Base-by-base conservation (phyloP, 2,888 invertebrate genomes). In the Actias luna region DNA sequence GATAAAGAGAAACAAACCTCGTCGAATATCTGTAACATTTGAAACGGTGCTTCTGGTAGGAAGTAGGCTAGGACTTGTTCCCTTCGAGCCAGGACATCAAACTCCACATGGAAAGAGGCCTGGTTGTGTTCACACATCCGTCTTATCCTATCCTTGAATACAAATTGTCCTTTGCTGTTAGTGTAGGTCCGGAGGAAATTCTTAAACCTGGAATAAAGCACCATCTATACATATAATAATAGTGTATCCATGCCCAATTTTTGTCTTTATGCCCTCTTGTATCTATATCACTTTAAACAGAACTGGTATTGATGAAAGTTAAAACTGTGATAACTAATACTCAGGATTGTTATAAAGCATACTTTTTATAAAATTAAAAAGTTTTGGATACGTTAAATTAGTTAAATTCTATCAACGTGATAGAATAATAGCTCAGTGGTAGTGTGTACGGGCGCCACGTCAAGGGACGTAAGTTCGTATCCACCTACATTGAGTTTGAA, bases 41-140 rank as follows among this genome's bases (percentile, higher is more conserved):
- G 98, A 69, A 96, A 95, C 0, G 99, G 99, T 0, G 99, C 99
- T 86, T 99, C 99, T 0, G 99, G 99, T 60, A 99, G 83, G 85
- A 99, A 99, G 86, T 98, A 99, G 0, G 99, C 99, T 58, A 99
- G 91, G 0, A 98, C 98, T 83, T 98, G 98, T 80, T 99, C 98
- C 74, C 96, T 95, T 60, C 96, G 94, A 0, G 98, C 99, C 68
- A 99, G 92, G 72, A 97, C 95, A 59, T 97, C 96, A 87, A 99
- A 99, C 76, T 99, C 98, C 0, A 99, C 97, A 57, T 97, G 96
- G 82, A 99, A 96, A 60, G 98, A 98, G 0, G 97, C 95, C 85
- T 96, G 95, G 85, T 97, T 97, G 77, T 95, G 95, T 84, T 99
- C 98, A 77, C 98, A 98, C 99, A 99, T 99, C 58, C 97, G 95